Evolutionary conservation across 1,140 invertebrate species (phyloP).

Genomic region (Philopotamus ludificatus): DNA sequence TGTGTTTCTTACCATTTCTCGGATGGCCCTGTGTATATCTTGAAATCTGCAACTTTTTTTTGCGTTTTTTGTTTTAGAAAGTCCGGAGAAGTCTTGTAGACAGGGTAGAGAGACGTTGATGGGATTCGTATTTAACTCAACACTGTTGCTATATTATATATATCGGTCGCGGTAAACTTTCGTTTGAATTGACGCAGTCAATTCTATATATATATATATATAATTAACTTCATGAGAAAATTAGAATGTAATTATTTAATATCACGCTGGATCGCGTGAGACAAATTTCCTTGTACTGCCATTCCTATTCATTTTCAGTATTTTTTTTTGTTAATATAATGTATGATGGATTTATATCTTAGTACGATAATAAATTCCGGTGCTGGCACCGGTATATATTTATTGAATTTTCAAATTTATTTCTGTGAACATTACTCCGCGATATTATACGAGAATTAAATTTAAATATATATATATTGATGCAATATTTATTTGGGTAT

Average conservation of each 20-base stretch:
- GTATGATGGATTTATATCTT: not conserved
- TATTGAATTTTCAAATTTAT: not conserved
- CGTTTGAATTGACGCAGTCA: no score
- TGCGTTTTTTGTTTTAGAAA: not conserved
- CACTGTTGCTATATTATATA: no score
- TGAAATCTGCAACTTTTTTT: not conserved
- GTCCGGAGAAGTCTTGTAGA: conserved; percentile 26
- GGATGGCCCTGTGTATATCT: conserved; percentile 13
- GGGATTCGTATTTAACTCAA: no score
- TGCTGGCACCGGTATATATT: conserved; percentile 22
- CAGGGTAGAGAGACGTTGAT: conserved; percentile 32
- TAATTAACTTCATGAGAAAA: not conserved
- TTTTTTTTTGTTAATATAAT: not conserved
- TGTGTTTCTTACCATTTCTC: conserved; percentile 11
- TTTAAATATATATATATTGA: no score
- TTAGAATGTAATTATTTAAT: not conserved
- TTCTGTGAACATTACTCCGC: no score
- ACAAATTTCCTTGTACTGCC: not conserved
- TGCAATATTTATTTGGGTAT: no score
- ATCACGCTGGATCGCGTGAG: no score
- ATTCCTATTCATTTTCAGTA: conserved; percentile 3
- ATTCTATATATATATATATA: not conserved
- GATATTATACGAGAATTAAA: no score
- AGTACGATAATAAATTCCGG: conserved; percentile 4
- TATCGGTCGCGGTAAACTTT: no score